Percentiles rank a stretch among this genome's conserved stretches.
Evolutionary conservation across 2,113 vertebrate genomes (phyloP).

Genomic region (Plotosus lineatus): DNA sequence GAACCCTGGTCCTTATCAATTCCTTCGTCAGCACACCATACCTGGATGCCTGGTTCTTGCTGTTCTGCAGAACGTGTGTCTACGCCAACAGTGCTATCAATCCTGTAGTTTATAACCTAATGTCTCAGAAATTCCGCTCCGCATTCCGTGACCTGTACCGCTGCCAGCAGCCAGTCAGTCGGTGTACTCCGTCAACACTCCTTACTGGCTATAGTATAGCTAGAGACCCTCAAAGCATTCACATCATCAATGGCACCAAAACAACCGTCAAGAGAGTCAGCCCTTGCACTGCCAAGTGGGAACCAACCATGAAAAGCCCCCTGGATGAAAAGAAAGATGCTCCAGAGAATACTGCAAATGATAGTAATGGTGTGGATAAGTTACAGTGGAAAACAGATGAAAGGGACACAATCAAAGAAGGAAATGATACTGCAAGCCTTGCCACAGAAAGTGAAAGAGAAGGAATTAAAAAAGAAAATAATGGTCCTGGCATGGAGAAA

Average conservation of each 20-base stretch:
- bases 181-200: slow-evolving; percentile 53
- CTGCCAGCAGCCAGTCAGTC: slow-evolving; percentile 57
- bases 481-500: slow-evolving; percentile 18
- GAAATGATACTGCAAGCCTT: not conserved
- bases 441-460: not conserved
- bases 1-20: slow-evolving; percentile 76
- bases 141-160: slow-evolving; percentile 75
- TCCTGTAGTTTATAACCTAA: slow-evolving; percentile 79
- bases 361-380: slow-evolving; percentile 2
- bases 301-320: not conserved
- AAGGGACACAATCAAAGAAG: not conserved
- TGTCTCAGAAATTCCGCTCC: slow-evolving; percentile 78
- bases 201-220: slow-evolving; percentile 56
- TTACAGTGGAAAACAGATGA: not conserved
- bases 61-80: slow-evolving; percentile 76
- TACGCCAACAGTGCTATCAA: slow-evolving; percentile 81
- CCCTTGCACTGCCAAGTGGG: not conserved
- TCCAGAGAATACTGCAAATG: not conserved
- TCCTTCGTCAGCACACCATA: slow-evolving; percentile 74
- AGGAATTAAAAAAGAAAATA: slow-evolving; percentile 18
- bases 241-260: slow-evolving; percentile 44
- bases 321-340: not conserved
- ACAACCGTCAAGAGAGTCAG: slow-evolving; percentile 37
- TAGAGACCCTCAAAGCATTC: slow-evolving; percentile 46
- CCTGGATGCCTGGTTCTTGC: slow-evolving; percentile 75